Conservation (phyloP, 2,888 invertebrate genomes). For the Dendrolimus pini region DNA sequence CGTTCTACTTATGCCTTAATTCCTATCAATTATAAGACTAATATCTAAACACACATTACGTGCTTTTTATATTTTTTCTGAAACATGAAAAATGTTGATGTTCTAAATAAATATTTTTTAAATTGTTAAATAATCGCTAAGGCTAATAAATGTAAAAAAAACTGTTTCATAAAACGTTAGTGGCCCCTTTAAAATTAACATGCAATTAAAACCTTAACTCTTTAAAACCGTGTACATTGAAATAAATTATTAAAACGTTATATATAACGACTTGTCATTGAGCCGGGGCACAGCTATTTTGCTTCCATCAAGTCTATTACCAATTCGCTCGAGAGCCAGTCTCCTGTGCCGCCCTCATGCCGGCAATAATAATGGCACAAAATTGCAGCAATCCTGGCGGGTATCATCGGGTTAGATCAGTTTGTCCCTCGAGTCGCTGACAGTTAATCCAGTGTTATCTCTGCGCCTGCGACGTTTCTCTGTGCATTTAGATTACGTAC, state of each 20-base stretch:
- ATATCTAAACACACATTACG: no score
- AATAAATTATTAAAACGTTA: background rate
- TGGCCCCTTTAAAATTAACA: background rate
- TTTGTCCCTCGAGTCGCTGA: constrained; percentile 39
- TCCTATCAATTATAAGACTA: no score
- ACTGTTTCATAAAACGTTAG: background rate
- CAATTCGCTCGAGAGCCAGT: constrained; percentile 56
- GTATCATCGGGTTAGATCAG: constrained; percentile 58
- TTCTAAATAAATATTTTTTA: no score
- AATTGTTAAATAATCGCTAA: no score
- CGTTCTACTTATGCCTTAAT: no score
- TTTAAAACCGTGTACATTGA: background rate
- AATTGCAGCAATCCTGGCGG: constrained; percentile 63
- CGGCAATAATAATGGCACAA: constrained; percentile 51
- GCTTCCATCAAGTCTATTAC: constrained; percentile 41
- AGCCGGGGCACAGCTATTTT: constrained; percentile 15
- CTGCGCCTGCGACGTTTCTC: constrained; percentile 31
- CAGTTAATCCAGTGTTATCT: constrained; percentile 29
- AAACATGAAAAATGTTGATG: no score
- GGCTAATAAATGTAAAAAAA: no score
- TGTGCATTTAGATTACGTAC: no score
- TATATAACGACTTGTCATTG: constrained; percentile 1
- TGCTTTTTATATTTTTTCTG: no score
- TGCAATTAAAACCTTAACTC: background rate
- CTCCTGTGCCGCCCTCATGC: constrained; percentile 60